Evolutionary conservation across 2,888 invertebrate species (phyloP).

Genomic region (Callimorpha dominula): DNA sequence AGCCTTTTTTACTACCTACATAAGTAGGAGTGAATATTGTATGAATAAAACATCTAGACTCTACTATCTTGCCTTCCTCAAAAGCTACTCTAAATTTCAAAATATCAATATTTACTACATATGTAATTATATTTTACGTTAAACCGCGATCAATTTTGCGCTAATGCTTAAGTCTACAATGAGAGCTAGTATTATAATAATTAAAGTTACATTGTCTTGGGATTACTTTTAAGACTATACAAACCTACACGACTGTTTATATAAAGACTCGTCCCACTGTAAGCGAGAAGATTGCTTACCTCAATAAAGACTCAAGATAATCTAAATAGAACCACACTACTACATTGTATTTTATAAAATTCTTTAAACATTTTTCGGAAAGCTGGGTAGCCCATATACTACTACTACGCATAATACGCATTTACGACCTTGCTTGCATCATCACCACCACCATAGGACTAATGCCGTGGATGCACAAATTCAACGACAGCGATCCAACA

Average conservation of each 20-base stretch:
- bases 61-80: neutral
- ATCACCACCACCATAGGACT: too few relatives aligned
- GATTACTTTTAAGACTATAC: constrained; percentile 25
- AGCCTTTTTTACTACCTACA: too few relatives aligned
- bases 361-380: too few relatives aligned
- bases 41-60: too few relatives aligned
- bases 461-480: too few relatives aligned
- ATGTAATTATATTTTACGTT: neutral
- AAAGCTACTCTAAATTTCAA: neutral
- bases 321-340: neutral
- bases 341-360: too few relatives aligned
- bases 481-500: too few relatives aligned
- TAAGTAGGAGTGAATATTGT: too few relatives aligned
- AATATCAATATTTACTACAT: neutral
- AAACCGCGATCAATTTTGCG: constrained; percentile 2
- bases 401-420: too few relatives aligned
- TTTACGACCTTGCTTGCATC: too few relatives aligned
- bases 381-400: too few relatives aligned
- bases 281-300: neutral
- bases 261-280: neutral
- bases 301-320: neutral
- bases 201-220: constrained; percentile 37
- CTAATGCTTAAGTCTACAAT: constrained; percentile 9
- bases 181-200: constrained; percentile 29
- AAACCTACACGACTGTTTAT: constrained; percentile 1